phyloP scores from a whole-genome alignment of 2,888 invertebrate species.

The Orgyia antiqua region DNA sequence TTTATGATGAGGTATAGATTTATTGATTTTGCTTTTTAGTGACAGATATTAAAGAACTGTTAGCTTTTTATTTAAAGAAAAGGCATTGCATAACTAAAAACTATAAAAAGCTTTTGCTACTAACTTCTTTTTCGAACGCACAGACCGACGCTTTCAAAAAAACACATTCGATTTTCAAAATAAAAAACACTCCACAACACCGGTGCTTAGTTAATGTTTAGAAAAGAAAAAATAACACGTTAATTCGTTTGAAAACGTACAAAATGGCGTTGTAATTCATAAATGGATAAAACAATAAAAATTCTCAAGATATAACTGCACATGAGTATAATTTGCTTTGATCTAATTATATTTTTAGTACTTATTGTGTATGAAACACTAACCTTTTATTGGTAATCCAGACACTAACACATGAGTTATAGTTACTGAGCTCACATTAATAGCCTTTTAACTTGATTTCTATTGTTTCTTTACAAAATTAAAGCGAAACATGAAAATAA shows the following conservation, averaged over 20 bases:
- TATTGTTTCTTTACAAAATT: conserved; percentile 50
- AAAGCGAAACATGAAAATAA: conserved; percentile 57
- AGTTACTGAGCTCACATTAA: conserved; percentile 32
- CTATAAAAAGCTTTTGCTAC: too few species aligned
- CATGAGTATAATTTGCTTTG: conserved; percentile 53
- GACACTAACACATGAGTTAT: conserved; percentile 22
- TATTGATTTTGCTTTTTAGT: too few species aligned
- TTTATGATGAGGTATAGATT: too few species aligned
- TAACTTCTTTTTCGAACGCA: too few species aligned
- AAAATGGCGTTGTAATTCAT: conserved; percentile 65
- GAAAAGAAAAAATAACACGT: too few species aligned
- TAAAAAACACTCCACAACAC: too few species aligned
- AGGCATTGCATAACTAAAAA: too few species aligned
- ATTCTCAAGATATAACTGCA: conserved; percentile 69
- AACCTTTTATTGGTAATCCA: conserved; percentile 41
- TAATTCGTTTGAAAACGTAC: conserved; percentile 31
- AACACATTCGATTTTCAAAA: too few species aligned
- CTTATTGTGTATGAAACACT: conserved; percentile 59
- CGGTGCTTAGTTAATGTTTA: too few species aligned
- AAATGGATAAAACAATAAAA: conserved; percentile 58
- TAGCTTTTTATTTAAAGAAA: too few species aligned
- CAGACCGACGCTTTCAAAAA: too few species aligned
- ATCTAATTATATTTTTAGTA: conserved; percentile 51
- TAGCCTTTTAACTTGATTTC: conserved; percentile 33
- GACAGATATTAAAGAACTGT: too few species aligned